These are phyloP conservation scores for Paramormyrops kingsleyae DNA, from an alignment of 2,113 vertebrate genomes.

Conservation along the genomic window DNA sequence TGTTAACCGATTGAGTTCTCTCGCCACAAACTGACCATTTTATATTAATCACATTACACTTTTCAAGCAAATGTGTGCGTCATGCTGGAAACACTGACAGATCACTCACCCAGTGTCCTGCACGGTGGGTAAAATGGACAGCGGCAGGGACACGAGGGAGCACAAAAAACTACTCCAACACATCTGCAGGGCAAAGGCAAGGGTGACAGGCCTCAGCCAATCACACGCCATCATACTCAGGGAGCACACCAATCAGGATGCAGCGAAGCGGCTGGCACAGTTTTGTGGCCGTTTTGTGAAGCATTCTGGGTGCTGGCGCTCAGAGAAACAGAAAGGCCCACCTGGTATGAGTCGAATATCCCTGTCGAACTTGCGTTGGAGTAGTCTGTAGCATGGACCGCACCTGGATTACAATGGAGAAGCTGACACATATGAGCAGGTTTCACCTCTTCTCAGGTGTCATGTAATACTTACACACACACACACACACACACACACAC, in stretches of 20 bases:
- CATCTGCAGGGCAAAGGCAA: slow-evolving; percentile 66
- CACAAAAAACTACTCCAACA: slow-evolving; percentile 77
- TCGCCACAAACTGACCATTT: not conserved
- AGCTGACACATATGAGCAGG: slow-evolving; percentile 7
- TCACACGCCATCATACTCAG: not conserved
- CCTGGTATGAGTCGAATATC: slow-evolving; percentile 83
- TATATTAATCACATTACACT: not conserved
- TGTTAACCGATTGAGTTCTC: not conserved
- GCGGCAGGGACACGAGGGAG: slow-evolving; percentile 75
- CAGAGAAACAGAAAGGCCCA: slow-evolving; percentile 38
- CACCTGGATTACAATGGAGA: slow-evolving; percentile 57
- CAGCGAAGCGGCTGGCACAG: not conserved
- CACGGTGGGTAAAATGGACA: slow-evolving; percentile 79
- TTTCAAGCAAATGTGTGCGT: not conserved
- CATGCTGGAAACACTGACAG: not conserved
- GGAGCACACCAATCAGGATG: not conserved
- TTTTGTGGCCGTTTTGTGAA: not conserved
- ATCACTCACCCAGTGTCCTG: slow-evolving; percentile 77
- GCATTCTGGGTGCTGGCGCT: not conserved
- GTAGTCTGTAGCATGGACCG: slow-evolving; percentile 83
- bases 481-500: slow-evolving; percentile 17
- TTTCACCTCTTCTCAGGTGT: not conserved
- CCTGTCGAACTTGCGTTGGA: slow-evolving; percentile 91
- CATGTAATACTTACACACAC: not conserved
- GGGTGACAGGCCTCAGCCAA: slow-evolving; percentile 4